Evolutionary conservation across 2,888 invertebrate genomes (phyloP), one percentile per base, ranked within the genome.

Genomic region (Brachycybe producta): DNA sequence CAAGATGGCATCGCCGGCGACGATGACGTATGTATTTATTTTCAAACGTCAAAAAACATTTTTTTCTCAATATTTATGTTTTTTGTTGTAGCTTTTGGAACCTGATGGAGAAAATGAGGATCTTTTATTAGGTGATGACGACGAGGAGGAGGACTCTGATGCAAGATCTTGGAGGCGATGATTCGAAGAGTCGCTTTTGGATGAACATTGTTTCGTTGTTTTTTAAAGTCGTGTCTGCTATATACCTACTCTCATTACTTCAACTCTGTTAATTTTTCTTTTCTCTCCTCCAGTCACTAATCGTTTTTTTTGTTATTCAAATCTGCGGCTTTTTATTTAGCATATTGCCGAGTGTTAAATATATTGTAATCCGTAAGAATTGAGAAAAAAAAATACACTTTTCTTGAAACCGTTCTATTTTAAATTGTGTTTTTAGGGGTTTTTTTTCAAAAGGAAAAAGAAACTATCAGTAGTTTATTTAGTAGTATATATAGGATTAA

Each of bases 151-250:
- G 13, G 80, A 80, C 55, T 82, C 83, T 36, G 84, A 84, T 65
- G 82, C 84, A 60, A 75, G 90, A 57, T 85, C 87, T 24, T 91
- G 91, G 91, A 74, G 90, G 57, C 87, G 88, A 82, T 87, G 54
- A 54, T 52, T 30, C n/a, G n/a, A n/a, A n/a, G n/a, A n/a, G n/a
- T n/a, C n/a, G n/a, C n/a, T n/a, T n/a, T n/a, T n/a, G n/a, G n/a
- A n/a, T n/a, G n/a, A n/a, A n/a, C n/a, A n/a, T n/a, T n/a, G n/a
- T n/a, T n/a, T n/a, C n/a, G n/a, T n/a, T n/a, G n/a, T n/a, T n/a
- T n/a, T n/a, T n/a, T n/a, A n/a, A n/a, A n/a, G n/a, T n/a, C n/a
- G n/a, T n/a, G n/a, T n/a, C n/a, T n/a, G n/a, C n/a, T n/a, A n/a
- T n/a, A n/a, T n/a, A n/a, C n/a, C 23, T 15, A 15, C 3, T 15